Evolutionary conservation across 2,888 invertebrate species (phyloP), one percentile per base, ranked within the genome.

Genomic region (Trachelus stipa): DNA sequence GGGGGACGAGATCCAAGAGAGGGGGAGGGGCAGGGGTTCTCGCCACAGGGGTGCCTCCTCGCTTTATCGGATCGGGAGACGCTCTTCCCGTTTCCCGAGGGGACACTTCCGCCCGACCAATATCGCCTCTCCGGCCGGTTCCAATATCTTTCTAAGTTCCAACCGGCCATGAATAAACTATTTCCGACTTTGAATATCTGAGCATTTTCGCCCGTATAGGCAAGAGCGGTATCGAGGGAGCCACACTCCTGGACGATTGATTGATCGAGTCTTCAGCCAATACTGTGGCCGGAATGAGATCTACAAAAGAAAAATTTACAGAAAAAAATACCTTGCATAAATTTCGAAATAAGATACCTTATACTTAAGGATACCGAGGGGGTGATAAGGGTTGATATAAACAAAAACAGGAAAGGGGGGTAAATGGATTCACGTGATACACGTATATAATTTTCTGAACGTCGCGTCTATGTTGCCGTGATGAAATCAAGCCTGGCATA

Each of bases 121-220:
- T 88, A 88, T 90, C 90, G 85, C 87, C 82, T 82, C 77, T 81
- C 84, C 84, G 84, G 87, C 87, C 87, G 88, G 86, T 91, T 91
- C 90, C 91, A 91, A 91, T 91, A 91, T 91, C 91, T 90, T 90
- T 90, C 88, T 85, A 87, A 88, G 88, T 88, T 89, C 85, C 87
- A 85, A 89, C 90, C 88, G 89, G 87, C 90, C 90, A 91, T 91
- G 91, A 91, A 91, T 91, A 91, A 91, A 91, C 91, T 91, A 91
- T 91, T 89, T 83, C 84, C 88, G 89, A 91, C 90, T 91, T 91
- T 91, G 91, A 91, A 91, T 91, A 91, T 91, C 90, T 87, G 87
- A 90, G 87, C 81, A 80, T 87, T 86, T 79, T 82, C 86, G 85
- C 34, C 78, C 85, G 83, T 85, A 88, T 88, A 84, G 87, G 85